Conservation (phyloP, 2,888 invertebrate species). For the Ceramica pisi region DNA sequence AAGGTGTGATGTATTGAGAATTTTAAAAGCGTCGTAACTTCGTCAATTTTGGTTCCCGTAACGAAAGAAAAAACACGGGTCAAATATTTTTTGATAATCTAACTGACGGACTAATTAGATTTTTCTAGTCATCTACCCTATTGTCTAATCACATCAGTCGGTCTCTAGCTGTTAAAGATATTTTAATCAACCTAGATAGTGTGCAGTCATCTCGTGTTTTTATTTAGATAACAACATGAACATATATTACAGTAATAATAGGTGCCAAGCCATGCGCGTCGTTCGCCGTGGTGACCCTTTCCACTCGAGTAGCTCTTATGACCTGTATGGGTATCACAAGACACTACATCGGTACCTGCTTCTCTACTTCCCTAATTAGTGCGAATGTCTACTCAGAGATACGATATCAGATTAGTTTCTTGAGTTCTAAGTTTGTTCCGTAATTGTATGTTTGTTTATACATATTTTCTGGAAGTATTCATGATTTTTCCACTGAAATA, state of each 20-base stretch:
- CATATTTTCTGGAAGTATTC: neutral
- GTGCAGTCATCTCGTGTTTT: slow-evolving; percentile 6
- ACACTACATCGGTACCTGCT: slow-evolving; percentile 43
- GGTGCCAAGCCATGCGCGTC: slow-evolving; percentile 48
- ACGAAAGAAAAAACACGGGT: too few relatives aligned
- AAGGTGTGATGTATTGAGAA: too few relatives aligned
- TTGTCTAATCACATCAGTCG: neutral
- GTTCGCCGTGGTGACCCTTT: slow-evolving; percentile 43
- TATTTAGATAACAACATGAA: slow-evolving; percentile 18
- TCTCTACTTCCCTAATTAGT: slow-evolving; percentile 23
- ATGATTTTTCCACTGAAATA: neutral
- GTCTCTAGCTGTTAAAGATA: neutral
- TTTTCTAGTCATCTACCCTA: too few relatives aligned
- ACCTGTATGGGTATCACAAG: slow-evolving; percentile 59
- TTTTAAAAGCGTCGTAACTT: too few relatives aligned
- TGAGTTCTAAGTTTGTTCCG: slow-evolving; percentile 7
- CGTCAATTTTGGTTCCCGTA: too few relatives aligned
- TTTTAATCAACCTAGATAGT: slow-evolving; percentile 8
- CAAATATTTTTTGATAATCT: too few relatives aligned
- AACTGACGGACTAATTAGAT: too few relatives aligned
- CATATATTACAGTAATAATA: slow-evolving; percentile 29
- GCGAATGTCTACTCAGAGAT: neutral
- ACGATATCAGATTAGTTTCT: slow-evolving; percentile 19
- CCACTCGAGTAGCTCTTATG: slow-evolving; percentile 44
- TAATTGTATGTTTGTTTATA: neutral